Percentiles rank a stretch among this genome's conserved stretches.
phyloP scores from a whole-genome alignment of 2,797 vertebrate species.

The Selene dorsalis region DNA sequence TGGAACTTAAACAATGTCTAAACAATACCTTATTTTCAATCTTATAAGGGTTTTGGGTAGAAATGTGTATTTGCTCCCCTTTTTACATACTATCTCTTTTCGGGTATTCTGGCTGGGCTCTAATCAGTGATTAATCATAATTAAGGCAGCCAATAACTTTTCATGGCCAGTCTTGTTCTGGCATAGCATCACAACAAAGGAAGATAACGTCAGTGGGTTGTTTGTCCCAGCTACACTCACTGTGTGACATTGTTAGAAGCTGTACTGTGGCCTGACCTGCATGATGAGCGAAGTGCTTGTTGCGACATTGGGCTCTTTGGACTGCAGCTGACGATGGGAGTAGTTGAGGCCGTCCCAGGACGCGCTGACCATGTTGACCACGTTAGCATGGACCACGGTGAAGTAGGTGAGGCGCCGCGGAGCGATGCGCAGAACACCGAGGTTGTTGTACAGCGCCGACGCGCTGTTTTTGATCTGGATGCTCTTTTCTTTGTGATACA shows the following conservation, averaged over 20 bases:
- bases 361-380: constrained; percentile 90
- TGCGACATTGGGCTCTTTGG: constrained; percentile 87
- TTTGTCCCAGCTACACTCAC: not conserved
- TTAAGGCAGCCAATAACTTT: not conserved
- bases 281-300: constrained; percentile 90
- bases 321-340: constrained; percentile 92
- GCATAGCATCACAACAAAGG: not conserved
- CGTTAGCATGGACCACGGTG: constrained; percentile 89
- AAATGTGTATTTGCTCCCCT: not conserved
- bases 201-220: not conserved
- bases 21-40: not conserved
- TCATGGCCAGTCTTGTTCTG: not conserved
- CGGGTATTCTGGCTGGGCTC: not conserved
- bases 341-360: constrained; percentile 87
- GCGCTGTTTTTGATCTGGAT: constrained; percentile 89
- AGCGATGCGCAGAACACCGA: constrained; percentile 88
- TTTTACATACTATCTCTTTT: not conserved
- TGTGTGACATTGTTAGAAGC: not conserved
- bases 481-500: constrained; percentile 91
- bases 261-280: constrained; percentile 83
- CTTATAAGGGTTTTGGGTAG: not conserved
- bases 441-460: constrained; percentile 93
- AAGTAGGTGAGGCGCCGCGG: constrained; percentile 86
- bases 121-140: not conserved
- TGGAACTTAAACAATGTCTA: not conserved